phyloP scores from a whole-genome alignment of 1,140 invertebrate genomes.

The Agrypnia vestita region DNA sequence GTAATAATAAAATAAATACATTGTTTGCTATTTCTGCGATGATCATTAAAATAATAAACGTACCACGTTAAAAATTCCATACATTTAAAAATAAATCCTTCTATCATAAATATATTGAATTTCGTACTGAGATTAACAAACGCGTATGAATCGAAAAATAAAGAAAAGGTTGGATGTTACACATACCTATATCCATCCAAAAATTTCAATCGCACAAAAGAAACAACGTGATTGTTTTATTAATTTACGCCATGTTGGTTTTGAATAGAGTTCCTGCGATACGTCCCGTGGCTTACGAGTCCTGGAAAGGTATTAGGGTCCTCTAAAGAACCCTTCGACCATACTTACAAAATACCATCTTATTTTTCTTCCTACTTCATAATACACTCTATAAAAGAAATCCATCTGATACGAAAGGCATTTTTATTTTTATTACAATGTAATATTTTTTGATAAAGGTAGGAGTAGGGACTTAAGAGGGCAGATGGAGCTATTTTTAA shows the following conservation, averaged over 20 bases:
- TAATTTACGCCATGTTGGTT: constrained; percentile 21
- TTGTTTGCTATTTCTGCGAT: no score
- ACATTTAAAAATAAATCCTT: no score
- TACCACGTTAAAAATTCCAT: no score
- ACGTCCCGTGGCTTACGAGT: constrained; percentile 1
- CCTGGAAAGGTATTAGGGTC: constrained; percentile 5
- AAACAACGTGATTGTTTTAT: constrained; percentile 14
- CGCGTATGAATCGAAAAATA: no score
- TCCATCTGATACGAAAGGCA: not conserved
- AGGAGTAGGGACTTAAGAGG: not conserved
- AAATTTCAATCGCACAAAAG: not conserved
- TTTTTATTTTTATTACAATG: constrained; percentile 20
- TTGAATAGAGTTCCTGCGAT: constrained; percentile 8
- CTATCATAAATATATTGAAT: no score
- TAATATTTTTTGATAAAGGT: not conserved
- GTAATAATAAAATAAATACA: no score
- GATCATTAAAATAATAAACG: no score
- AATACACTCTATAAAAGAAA: constrained; percentile 3
- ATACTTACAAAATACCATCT: constrained; percentile 11
- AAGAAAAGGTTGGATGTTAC: no score
- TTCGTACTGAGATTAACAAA: no score
- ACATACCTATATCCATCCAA: not conserved
- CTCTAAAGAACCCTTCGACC: constrained; percentile 3
- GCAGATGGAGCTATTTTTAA: constrained; percentile 16
- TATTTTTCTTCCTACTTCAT: constrained; percentile 2